These are phyloP conservation scores for Euwallacea fornicatus DNA, from an alignment of 1,140 invertebrate species.

Conservation along the genomic window DNA sequence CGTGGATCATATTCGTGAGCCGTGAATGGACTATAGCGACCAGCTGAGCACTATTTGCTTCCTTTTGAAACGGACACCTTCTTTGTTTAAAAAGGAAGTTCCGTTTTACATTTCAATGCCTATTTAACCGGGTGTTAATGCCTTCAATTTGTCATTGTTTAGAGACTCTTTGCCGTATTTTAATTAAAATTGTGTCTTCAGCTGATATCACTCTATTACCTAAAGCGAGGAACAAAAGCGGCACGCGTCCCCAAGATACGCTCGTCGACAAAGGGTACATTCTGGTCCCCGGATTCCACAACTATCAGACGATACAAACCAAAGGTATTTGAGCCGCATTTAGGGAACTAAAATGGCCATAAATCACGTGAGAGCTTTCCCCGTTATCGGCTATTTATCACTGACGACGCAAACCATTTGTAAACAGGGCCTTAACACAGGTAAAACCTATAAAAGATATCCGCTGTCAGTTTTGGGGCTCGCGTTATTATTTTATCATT, in stretches of 20 bases:
- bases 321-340: constrained; percentile 31
- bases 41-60: constrained; percentile 27
- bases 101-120: constrained; percentile 32
- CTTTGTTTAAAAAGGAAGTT: constrained; percentile 37
- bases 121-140: constrained; percentile 25
- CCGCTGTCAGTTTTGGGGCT: constrained; percentile 24
- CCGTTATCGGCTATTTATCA: constrained; percentile 41
- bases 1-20: constrained; percentile 16
- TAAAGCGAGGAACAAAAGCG: constrained; percentile 8
- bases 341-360: constrained; percentile 32
- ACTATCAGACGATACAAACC: constrained; percentile 29
- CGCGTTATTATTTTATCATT: constrained; percentile 33
- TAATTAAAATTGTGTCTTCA: too few relatives aligned
- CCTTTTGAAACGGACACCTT: constrained; percentile 34
- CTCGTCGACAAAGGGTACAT: constrained; percentile 17
- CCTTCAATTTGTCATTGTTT: not conserved
- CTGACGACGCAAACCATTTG: constrained; percentile 30
- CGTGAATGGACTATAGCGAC: constrained; percentile 23
- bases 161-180: too few relatives aligned
- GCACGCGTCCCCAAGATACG: constrained; percentile 18
- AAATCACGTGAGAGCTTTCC: constrained; percentile 34
- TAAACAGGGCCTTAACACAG: constrained; percentile 39
- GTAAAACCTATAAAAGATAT: constrained; percentile 34
- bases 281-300: constrained; percentile 26
- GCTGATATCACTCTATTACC: too few relatives aligned